Percentiles rank a stretch among this genome's conserved stretches.
Conservation (phyloP, 2,888 invertebrate genomes). For the Acleris emargana region DNA sequence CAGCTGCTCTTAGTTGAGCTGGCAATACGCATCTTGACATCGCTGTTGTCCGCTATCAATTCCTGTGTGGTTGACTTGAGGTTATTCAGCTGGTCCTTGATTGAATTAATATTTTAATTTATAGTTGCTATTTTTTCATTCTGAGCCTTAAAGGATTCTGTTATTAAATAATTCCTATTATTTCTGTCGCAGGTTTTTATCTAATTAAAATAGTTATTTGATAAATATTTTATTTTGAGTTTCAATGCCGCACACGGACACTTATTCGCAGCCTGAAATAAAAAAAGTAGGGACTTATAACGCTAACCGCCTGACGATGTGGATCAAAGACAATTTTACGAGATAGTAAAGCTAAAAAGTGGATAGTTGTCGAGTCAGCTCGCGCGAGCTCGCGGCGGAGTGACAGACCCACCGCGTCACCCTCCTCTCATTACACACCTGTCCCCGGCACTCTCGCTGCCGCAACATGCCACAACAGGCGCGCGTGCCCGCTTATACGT, state of each 20-base stretch:
- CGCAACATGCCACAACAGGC: constrained; percentile 32
- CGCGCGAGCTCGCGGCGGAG: constrained; percentile 48
- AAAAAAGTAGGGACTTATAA: neutral
- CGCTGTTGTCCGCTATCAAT: too few species aligned
- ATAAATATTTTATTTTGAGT: neutral
- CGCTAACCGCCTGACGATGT: neutral
- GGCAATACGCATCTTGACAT: too few species aligned
- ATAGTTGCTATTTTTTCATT: too few species aligned
- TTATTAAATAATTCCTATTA: too few species aligned
- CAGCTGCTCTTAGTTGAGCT: too few species aligned
- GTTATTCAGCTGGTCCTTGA: too few species aligned
- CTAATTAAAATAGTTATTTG: too few species aligned
- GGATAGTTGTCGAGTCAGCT: constrained; percentile 49
- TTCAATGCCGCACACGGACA: neutral
- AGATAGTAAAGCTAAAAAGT: constrained; percentile 7
- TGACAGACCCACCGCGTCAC: constrained; percentile 60
- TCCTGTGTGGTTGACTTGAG: too few species aligned
- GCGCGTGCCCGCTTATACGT: constrained; percentile 17
- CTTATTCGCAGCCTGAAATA: neutral
- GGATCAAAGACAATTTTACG: constrained; percentile 10
- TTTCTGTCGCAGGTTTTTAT: too few species aligned
- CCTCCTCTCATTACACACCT: constrained; percentile 62
- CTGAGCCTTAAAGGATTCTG: too few species aligned
- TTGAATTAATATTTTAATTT: too few species aligned
- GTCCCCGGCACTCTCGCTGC: constrained; percentile 47